Conservation (phyloP, 1,140 invertebrate genomes). For the Rhagoletis pomonella region DNA sequence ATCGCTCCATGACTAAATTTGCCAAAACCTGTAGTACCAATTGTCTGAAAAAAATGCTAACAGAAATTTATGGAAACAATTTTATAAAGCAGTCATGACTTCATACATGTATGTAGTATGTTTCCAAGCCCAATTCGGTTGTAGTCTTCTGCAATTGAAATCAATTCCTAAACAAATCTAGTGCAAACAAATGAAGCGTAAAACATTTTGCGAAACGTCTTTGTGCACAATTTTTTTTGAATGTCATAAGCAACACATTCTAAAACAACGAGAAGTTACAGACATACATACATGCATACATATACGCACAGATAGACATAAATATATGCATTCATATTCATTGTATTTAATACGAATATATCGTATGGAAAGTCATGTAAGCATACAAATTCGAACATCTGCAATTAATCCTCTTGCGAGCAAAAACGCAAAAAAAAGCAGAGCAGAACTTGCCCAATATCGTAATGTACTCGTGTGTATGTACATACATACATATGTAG, state of each 20-base stretch:
- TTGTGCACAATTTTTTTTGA: not conserved
- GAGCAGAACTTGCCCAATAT: not conserved
- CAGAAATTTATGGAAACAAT: too few species aligned
- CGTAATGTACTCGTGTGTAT: too few species aligned
- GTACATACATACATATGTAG: too few species aligned
- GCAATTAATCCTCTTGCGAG: constrained; percentile 25
- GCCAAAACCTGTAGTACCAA: too few species aligned
- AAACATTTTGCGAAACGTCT: constrained; percentile 22
- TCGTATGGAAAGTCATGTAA: not conserved
- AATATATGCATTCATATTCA: not conserved
- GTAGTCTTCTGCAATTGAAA: too few species aligned
- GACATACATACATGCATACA: too few species aligned
- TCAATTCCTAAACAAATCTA: not conserved
- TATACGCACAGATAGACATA: not conserved
- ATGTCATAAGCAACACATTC: not conserved
- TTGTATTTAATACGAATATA: not conserved
- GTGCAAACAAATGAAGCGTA: constrained; percentile 40
- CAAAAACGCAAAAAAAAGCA: not conserved
- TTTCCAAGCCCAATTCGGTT: too few species aligned
- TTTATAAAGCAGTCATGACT: too few species aligned
- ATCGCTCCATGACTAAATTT: too few species aligned
- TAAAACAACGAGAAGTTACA: too few species aligned
- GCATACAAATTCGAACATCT: constrained; percentile 44
- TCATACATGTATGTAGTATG: too few species aligned
- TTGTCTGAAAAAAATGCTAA: too few species aligned